phyloP scores from a whole-genome alignment of 2,888 invertebrate genomes.

The Entomobrya multifasciata region DNA sequence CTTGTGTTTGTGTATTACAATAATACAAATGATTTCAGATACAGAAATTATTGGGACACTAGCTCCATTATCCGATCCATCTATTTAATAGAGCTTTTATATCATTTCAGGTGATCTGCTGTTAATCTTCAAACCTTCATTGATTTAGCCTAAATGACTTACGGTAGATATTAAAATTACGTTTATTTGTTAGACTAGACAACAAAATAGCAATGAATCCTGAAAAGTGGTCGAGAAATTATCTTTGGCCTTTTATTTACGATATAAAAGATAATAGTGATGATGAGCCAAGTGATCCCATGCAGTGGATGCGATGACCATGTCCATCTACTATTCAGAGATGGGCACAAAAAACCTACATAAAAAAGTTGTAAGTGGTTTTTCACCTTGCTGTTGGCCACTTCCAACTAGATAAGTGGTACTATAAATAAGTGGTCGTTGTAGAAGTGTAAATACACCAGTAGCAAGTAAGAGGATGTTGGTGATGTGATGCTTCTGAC shows the following conservation, averaged over 20 bases:
- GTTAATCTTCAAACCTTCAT: too few relatives aligned
- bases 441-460: not conserved
- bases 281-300: not conserved
- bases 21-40: conserved; percentile 6
- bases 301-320: not conserved
- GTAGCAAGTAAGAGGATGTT: not conserved
- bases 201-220: conserved; percentile 20
- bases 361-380: not conserved
- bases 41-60: not conserved
- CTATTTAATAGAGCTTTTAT: too few relatives aligned
- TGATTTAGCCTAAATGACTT: too few relatives aligned
- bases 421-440: not conserved
- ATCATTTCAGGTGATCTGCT: too few relatives aligned
- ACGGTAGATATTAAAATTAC: too few relatives aligned
- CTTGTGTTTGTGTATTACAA: not conserved
- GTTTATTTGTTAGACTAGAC: too few relatives aligned
- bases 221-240: not conserved
- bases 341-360: not conserved
- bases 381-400: not conserved
- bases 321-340: not conserved
- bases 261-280: conserved; percentile 11
- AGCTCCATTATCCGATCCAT: conserved; percentile 11
- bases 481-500: not conserved
- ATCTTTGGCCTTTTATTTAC: not conserved
- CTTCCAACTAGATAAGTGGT: not conserved